Evolutionary conservation across 2,888 invertebrate species (phyloP), one percentile per base, ranked within the genome.

Genomic region (Leptura quadrifasciata): DNA sequence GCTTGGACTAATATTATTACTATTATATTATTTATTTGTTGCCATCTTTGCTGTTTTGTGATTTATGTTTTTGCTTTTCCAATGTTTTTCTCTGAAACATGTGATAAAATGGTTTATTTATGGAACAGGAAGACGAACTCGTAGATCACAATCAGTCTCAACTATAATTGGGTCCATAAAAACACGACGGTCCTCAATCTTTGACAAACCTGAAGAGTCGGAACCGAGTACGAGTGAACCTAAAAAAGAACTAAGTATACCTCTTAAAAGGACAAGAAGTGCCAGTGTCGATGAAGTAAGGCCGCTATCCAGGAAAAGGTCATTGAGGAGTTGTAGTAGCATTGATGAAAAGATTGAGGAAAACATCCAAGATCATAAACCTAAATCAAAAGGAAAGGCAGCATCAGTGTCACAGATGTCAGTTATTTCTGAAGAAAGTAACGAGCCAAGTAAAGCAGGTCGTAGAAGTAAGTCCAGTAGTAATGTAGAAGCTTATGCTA

Each of bases 401-500:
- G 52, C 73, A 31, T 74, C 75, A 0, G 79, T 80, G n/a, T 61
- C 60, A 0, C 69, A 77, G 0, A 74, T 82, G 47, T 80, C 82
- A 8, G 72, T 72, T 24, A 83, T 81, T 39, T 69, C 75, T 1
- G 81, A 81, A 60, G 80, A 83, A 63, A 71, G 31, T 2, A 63
- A 55, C 21, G 73, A 18, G 18, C 27, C 17, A 9, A 60, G 27
- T 21, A 64, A 75, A 47, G 21, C 18, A 55, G 54, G 54, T 63
- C 73, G 9, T 55, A 64, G 47, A 72, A 77, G 35, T 24, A 80
- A 69, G 63, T 64, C 70, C 21, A 75, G 64, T 31, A 81, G 78
- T 67, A 68, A 52, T n/a, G 57, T 79, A 8, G 80, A 85, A 63
- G 78, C 70, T 31, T 85, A 85, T 74, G 77, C 83, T 5, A 75